A percentile compares a stretch with the other conserved stretches of the same genome.
Conservation (phyloP, 2,797 vertebrate species). For the Rhinophrynus dorsalis region DNA sequence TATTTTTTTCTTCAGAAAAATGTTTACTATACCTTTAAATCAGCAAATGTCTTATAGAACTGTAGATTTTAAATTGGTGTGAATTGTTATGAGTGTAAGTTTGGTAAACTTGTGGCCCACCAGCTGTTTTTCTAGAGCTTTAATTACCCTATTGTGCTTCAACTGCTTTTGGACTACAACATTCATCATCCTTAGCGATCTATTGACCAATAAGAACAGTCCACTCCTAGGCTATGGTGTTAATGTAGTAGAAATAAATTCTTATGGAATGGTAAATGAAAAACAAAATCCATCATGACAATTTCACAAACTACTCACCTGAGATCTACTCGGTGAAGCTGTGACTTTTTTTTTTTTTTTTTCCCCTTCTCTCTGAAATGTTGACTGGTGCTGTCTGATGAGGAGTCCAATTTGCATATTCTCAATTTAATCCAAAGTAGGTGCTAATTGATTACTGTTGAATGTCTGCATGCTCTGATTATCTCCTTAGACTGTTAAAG, state of each 20-base stretch:
- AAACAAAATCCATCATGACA: conserved; percentile 4
- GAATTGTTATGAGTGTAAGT: no score
- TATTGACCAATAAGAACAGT: no score
- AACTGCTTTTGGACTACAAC: no score
- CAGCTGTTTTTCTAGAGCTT: no score
- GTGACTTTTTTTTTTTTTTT: conserved; percentile 59
- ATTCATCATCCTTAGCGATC: no score
- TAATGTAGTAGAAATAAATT: background rate
- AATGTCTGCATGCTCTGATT: conserved; percentile 78
- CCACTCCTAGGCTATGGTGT: background rate
- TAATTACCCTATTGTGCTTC: no score
- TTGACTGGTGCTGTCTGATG: conserved; percentile 74
- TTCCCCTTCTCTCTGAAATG: conserved; percentile 60
- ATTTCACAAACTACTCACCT: no score
- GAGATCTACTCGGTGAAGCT: conserved; percentile 60
- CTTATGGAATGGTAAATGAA: no score
- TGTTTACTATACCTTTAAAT: conserved; percentile 23
- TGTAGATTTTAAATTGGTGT: conserved; percentile 9
- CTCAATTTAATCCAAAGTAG: conserved; percentile 82
- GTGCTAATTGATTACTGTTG: conserved; percentile 80
- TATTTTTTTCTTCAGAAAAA: conserved; percentile 12
- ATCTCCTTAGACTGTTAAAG: conserved; percentile 73
- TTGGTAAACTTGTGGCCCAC: no score
- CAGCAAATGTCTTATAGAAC: conserved; percentile 7
- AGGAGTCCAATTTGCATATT: conserved; percentile 77